Conservation (phyloP, 1,140 invertebrate genomes). For the Thaumetopoea pityocampa region DNA sequence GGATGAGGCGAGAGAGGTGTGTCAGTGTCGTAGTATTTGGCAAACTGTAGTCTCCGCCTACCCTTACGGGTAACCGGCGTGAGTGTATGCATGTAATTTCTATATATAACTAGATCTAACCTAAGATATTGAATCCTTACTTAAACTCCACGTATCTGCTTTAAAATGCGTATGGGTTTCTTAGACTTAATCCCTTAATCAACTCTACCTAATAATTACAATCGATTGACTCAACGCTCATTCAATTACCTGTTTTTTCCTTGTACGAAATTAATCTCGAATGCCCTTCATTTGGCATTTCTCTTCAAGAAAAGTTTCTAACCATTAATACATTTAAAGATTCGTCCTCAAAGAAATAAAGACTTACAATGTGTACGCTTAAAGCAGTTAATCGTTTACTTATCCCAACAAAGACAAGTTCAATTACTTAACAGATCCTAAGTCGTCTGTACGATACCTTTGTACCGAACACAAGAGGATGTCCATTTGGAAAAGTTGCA, state of each 20-base stretch:
- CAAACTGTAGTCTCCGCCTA: no score
- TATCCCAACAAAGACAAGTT: slow-evolving; percentile 16
- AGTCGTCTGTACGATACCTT: slow-evolving; percentile 18
- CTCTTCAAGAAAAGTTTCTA: slow-evolving; percentile 9
- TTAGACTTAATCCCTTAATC: no score
- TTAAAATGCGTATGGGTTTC: no score
- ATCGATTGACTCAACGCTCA: not conserved
- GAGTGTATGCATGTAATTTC: no score
- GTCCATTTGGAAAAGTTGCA: slow-evolving; percentile 24
- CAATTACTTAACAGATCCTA: slow-evolving; percentile 25
- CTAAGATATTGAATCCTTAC: no score
- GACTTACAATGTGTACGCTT: slow-evolving; percentile 1
- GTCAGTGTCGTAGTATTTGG: no score
- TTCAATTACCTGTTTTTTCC: slow-evolving; percentile 8
- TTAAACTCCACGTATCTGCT: no score
- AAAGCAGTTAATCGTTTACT: slow-evolving; percentile 10
- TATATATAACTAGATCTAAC: no score
- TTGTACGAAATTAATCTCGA: slow-evolving; percentile 1
- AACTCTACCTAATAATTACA: no score
- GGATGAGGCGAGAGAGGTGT: no score
- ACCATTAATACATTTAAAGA: slow-evolving; percentile 14
- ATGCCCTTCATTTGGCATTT: slow-evolving; percentile 13
- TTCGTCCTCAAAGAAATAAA: not conserved
- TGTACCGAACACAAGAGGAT: slow-evolving; percentile 11
- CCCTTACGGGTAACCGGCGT: no score